A percentile compares a stretch with the other conserved stretches of the same genome.
phyloP scores from a whole-genome alignment of 2,797 vertebrate genomes.

The Premnoplex brunnescens region DNA sequence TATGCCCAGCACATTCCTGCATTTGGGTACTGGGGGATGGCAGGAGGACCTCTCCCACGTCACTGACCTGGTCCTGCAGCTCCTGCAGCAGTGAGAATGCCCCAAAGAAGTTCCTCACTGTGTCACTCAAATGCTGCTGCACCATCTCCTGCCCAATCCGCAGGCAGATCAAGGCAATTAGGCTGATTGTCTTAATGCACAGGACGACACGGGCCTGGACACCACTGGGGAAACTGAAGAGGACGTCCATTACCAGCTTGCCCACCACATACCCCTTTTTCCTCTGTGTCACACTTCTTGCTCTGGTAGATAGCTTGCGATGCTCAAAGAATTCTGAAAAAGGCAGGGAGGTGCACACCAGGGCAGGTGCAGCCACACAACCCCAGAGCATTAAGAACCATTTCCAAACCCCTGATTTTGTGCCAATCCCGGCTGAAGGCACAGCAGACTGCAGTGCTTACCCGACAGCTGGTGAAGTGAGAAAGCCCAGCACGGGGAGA shows the following conservation, averaged over 20 bases:
- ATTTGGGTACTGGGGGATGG: background rate
- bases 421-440: background rate
- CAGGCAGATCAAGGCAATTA: slow-evolving; percentile 94
- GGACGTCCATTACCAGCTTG: background rate
- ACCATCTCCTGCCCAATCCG: slow-evolving; percentile 98
- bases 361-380: background rate
- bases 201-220: slow-evolving; percentile 91
- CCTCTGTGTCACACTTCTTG: background rate
- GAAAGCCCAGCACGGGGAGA: slow-evolving; percentile 89
- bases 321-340: no score
- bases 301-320: no score
- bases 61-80: slow-evolving; percentile 85
- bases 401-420: background rate
- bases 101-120: slow-evolving; percentile 87
- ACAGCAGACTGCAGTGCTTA: slow-evolving; percentile 34
- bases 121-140: slow-evolving; percentile 93
- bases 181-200: slow-evolving; percentile 93
- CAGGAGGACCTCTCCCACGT: background rate
- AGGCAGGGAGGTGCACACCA: background rate
- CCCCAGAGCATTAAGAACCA: background rate
- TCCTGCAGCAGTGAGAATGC: slow-evolving; percentile 88
- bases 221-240: slow-evolving; percentile 91
- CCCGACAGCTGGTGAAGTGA: slow-evolving; percentile 88
- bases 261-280: background rate
- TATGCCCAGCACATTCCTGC: background rate